A percentile compares a stretch with the other conserved stretches of the same genome.
Evolutionary conservation across 2,888 invertebrate genomes (phyloP).

Genomic region (Oxycera nigricornis): DNA sequence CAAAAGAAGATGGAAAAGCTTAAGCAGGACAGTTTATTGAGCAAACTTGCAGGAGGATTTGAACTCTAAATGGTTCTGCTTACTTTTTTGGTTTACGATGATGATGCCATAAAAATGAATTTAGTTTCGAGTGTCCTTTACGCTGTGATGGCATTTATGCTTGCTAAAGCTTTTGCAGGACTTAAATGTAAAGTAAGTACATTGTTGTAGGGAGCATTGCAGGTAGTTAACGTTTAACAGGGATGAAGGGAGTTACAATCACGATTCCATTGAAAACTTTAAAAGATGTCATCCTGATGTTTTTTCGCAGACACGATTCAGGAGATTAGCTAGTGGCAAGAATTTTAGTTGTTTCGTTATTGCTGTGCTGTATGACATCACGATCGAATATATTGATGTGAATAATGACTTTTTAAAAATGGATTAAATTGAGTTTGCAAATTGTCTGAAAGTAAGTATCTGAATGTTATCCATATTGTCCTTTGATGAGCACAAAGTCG

Average conservation of each 20-base stretch:
- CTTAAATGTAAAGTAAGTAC: not conserved
- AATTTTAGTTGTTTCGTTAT: no score
- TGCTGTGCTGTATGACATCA: no score
- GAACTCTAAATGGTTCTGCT: slow-evolving; percentile 15
- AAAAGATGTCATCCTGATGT: not conserved
- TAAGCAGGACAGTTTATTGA: not conserved
- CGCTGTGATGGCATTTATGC: not conserved
- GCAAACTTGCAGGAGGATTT: slow-evolving; percentile 3
- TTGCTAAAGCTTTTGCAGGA: not conserved
- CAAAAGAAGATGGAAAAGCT: not conserved
- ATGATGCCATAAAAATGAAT: slow-evolving; percentile 38
- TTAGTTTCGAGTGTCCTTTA: slow-evolving; percentile 8
- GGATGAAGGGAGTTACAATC: not conserved
- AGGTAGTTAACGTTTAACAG: not conserved
- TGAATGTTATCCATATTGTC: no score
- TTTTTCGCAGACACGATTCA: not conserved
- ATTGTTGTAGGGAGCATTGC: not conserved
- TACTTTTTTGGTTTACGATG: slow-evolving; percentile 23
- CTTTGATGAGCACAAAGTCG: no score
- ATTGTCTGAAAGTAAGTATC: no score
- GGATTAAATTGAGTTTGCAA: no score
- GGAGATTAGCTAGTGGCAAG: not conserved
- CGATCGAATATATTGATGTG: no score
- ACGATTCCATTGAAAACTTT: not conserved
- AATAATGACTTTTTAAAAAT: no score